Conservation (phyloP, 1,140 invertebrate genomes). For the Penaeus vannamei region DNA sequence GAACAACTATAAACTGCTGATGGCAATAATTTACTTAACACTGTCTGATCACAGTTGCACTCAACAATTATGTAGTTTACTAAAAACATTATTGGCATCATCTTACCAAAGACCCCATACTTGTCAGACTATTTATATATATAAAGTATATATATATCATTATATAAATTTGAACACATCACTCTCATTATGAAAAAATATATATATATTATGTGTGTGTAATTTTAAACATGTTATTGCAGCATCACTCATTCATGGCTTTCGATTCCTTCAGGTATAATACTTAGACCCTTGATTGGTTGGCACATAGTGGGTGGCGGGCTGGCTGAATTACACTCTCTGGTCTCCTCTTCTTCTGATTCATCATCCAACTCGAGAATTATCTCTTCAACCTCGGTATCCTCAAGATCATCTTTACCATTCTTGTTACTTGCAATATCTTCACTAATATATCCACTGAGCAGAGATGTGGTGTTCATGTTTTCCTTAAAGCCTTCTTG, state of each 20-base stretch:
- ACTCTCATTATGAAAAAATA: no score
- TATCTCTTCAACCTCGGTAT: not conserved
- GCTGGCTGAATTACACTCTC: constrained; percentile 21
- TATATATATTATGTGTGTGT: not conserved
- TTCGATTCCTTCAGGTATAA: constrained; percentile 36
- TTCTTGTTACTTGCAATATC: not conserved
- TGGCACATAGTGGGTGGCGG: constrained; percentile 44
- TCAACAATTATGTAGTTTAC: no score
- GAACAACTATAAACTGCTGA: no score
- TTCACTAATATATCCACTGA: no score
- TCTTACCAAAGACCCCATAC: no score
- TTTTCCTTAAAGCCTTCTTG: not conserved
- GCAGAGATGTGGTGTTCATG: no score
- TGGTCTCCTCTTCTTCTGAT: not conserved
- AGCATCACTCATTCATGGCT: not conserved
- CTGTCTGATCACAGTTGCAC: no score
- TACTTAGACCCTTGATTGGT: constrained; percentile 22
- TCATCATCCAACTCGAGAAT: constrained; percentile 1
- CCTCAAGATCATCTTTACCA: not conserved
- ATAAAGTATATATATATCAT: no score
- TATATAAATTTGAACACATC: no score
- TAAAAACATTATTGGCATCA: no score
- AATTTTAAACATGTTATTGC: not conserved
- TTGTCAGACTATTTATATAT: no score
- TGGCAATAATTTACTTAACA: no score